phyloP scores from a whole-genome alignment of 2,888 invertebrate species.

The Polydrusus pterygomalis region DNA sequence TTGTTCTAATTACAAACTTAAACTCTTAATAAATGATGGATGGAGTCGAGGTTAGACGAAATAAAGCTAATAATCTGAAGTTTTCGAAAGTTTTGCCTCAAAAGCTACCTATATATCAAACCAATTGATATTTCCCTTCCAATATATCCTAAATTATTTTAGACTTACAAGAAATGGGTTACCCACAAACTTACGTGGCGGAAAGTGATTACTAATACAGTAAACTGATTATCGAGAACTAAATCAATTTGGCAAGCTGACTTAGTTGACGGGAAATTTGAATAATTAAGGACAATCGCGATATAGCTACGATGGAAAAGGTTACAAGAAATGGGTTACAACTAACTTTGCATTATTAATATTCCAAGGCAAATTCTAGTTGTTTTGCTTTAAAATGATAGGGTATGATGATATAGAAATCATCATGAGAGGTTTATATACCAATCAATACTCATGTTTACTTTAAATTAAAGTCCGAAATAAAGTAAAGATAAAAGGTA shows the following conservation, averaged over 20 bases:
- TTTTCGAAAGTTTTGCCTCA: too few relatives aligned
- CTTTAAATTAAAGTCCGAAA: too few relatives aligned
- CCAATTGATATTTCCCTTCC: not conserved
- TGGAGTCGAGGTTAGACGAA: too few relatives aligned
- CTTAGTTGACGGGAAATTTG: constrained; percentile 11
- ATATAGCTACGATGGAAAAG: not conserved
- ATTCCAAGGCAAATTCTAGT: not conserved
- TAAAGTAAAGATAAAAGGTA: too few relatives aligned
- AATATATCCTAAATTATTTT: not conserved
- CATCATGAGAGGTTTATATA: too few relatives aligned
- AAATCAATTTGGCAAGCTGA: constrained; percentile 18
- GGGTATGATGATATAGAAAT: too few relatives aligned
- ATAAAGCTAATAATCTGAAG: too few relatives aligned
- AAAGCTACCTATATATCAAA: not conserved
- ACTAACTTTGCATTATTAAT: constrained; percentile 1
- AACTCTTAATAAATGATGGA: too few relatives aligned
- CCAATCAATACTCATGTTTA: too few relatives aligned
- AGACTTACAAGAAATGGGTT: not conserved
- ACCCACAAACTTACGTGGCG: not conserved
- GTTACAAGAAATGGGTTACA: not conserved
- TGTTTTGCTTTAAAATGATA: too few relatives aligned
- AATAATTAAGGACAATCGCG: constrained; percentile 3
- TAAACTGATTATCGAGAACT: constrained; percentile 16
- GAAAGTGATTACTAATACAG: constrained; percentile 14
- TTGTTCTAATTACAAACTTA: too few relatives aligned